Evolutionary conservation across 2,113 vertebrate genomes (phyloP).

Genomic region (Corythornis vintsioides): DNA sequence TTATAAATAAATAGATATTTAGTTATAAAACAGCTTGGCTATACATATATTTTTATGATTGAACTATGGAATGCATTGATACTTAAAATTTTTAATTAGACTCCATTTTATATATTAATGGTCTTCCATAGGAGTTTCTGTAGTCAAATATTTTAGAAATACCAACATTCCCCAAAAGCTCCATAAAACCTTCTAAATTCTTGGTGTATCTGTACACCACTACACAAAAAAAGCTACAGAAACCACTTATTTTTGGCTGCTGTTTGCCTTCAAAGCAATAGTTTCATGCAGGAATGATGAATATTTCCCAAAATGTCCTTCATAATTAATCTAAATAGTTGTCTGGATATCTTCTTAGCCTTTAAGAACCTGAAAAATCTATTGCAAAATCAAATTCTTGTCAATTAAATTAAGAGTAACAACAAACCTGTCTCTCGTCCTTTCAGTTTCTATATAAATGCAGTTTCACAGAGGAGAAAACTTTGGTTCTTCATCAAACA

Average conservation of each 20-base stretch:
- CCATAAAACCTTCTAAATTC: background rate
- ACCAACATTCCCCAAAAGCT: background rate
- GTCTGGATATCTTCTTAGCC: background rate
- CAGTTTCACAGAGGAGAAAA: background rate
- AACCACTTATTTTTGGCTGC: background rate
- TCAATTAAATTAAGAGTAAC: background rate
- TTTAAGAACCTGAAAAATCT: background rate
- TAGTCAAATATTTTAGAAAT: slow-evolving; percentile 1
- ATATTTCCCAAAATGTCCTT: background rate
- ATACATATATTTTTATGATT: background rate
- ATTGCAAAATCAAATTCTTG: background rate
- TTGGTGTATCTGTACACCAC: background rate
- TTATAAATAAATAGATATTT: background rate
- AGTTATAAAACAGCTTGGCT: background rate
- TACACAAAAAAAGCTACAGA: background rate
- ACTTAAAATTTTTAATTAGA: background rate
- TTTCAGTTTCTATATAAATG: background rate
- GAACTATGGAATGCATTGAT: background rate
- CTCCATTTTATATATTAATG: background rate
- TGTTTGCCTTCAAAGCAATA: background rate
- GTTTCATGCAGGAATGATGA: background rate
- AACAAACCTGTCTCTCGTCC: background rate
- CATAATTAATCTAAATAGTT: background rate
- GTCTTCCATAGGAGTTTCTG: background rate
- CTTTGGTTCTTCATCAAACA: background rate